Percentiles rank a stretch among this genome's conserved stretches.
These are phyloP conservation scores for Cerastis leucographa DNA, from an alignment of 2,888 invertebrate genomes.

Conservation along the genomic window DNA sequence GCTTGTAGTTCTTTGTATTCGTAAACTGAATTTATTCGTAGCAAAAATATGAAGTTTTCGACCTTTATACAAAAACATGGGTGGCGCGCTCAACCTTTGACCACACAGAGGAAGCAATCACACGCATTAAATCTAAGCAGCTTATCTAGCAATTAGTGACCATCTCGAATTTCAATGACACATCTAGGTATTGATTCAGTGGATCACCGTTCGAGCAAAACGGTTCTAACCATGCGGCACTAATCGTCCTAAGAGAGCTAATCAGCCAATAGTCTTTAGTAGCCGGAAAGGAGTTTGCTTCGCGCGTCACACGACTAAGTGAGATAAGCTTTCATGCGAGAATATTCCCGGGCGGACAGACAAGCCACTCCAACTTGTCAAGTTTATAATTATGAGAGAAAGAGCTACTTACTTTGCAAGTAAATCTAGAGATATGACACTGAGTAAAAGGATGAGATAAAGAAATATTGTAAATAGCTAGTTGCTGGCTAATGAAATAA, in stretches of 20 bases:
- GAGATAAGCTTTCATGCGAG: conserved; percentile 52
- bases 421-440: conserved; percentile 10
- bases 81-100: neutral
- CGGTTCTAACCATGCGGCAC: conserved; percentile 48
- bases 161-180: conserved; percentile 44
- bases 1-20: neutral
- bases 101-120: conserved; percentile 37
- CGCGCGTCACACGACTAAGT: conserved; percentile 49
- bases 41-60: neutral
- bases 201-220: conserved; percentile 52
- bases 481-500: neutral
- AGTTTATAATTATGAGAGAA: conserved; percentile 48
- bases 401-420: conserved; percentile 26
- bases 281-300: conserved; percentile 51
- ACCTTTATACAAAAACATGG: neutral
- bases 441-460: neutral
- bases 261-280: conserved; percentile 54
- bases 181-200: conserved; percentile 55
- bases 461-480: neutral
- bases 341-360: conserved; percentile 51
- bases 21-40: neutral
- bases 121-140: conserved; percentile 41
- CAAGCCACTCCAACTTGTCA: conserved; percentile 49
- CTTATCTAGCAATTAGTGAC: conserved; percentile 51
- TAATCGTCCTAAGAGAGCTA: conserved; percentile 57